A percentile compares a stretch with the other conserved stretches of the same genome.
Evolutionary conservation across 1,140 invertebrate species (phyloP).

Genomic region (Nebria ingens): DNA sequence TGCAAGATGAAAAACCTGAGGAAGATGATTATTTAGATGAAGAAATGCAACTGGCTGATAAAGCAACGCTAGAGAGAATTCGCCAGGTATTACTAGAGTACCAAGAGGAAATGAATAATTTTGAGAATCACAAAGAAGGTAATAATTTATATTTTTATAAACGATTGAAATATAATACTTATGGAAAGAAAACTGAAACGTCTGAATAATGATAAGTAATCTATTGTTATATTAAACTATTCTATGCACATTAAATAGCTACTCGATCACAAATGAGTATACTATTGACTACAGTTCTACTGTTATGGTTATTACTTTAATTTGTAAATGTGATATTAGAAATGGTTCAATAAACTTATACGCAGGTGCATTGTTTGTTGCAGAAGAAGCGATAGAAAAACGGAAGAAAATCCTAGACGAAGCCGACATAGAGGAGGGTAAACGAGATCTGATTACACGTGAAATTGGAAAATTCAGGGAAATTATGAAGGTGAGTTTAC

Average conservation of each 20-base stretch:
- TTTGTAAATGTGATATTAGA: too few relatives aligned
- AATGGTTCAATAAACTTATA: constrained; percentile 2
- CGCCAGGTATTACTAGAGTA: constrained; percentile 72
- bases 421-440: constrained; percentile 89
- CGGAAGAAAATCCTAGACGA: constrained; percentile 57
- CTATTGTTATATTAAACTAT: too few relatives aligned
- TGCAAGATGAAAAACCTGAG: constrained; percentile 47
- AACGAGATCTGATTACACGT: constrained; percentile 86
- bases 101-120: constrained; percentile 65
- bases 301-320: too few relatives aligned
- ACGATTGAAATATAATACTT: too few relatives aligned
- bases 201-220: too few relatives aligned
- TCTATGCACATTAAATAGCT: background rate
- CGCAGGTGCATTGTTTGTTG: background rate
- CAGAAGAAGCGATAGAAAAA: constrained; percentile 38
- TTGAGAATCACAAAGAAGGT: constrained; percentile 44
- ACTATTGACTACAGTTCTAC: too few relatives aligned
- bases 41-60: constrained; percentile 60
- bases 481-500: constrained; percentile 80
- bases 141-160: constrained; percentile 15
- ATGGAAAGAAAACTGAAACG: too few relatives aligned
- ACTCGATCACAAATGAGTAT: too few relatives aligned
- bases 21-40: constrained; percentile 71
- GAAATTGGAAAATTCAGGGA: constrained; percentile 97
- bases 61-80: constrained; percentile 62